Evolutionary conservation across 2,888 invertebrate species (phyloP), one percentile per base, ranked within the genome.

Genomic region (Parelbella ahira): DNA sequence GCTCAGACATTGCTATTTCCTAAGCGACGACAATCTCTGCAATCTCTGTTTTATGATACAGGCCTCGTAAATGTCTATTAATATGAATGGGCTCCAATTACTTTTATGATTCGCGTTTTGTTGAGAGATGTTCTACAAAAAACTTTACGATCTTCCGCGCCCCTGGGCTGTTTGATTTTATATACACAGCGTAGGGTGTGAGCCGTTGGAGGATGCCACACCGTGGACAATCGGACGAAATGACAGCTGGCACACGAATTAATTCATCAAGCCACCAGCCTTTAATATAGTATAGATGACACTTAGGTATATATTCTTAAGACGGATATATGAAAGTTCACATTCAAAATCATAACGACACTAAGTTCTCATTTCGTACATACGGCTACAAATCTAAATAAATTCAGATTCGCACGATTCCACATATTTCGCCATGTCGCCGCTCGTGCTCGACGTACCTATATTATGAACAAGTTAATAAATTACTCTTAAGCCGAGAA

Each of bases 31-130:
- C 86, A 87, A 86, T 87, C 86, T 81, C 81, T 68, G 83, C 86
- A 87, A 86, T 87, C 86, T 82, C 82, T 70, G 80, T 84, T 87
- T 87, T 87, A 87, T 84, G 77, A 77, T 59, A 58, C 67, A 75
- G 73, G 68, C 64, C 68, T 86, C 84, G 81, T 88, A 88, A 88
- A 87, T 70, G 87, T 87, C 88, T 86, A 86, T 87, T 88, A 87
- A 88, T 88, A 87, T 86, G 87, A 88, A 88, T 88, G 80, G 84
- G 74, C 72, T 74, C 79, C 87, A 88, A 88, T 88, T 88, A 88
- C 77, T 80, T 88, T 88, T 88, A 88, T 73, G 83, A 80, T 80
- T 78, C 72, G 82, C 83, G 73, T 87, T 87, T 86, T 86, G 84
- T 84, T 63, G 69, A 69, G 74, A 79, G 78, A 68, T 56, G 73